These are phyloP conservation scores for Lophochroa leadbeateri DNA, from an alignment of 2,113 vertebrate genomes.

Conservation along the genomic window DNA sequence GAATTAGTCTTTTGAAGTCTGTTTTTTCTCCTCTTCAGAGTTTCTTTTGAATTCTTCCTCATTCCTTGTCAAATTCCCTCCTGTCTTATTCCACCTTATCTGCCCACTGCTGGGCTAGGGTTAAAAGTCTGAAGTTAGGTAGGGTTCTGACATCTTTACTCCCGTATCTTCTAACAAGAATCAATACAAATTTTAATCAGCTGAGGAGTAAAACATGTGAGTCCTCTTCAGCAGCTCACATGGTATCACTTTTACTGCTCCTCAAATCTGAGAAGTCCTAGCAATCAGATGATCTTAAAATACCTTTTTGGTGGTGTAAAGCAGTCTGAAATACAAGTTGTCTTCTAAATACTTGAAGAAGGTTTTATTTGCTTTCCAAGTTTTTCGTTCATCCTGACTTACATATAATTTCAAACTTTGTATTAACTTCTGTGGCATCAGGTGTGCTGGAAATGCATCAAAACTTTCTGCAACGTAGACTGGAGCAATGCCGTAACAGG, in stretches of 20 bases:
- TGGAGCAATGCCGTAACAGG: background rate
- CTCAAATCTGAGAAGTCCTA: background rate
- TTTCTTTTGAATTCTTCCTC: background rate
- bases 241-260: background rate
- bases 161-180: background rate
- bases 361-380: background rate
- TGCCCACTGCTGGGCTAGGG: background rate
- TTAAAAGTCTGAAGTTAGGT: background rate
- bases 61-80: background rate
- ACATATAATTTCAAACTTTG: background rate
- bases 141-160: background rate
- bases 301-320: background rate
- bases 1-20: background rate
- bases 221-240: background rate
- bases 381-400: background rate
- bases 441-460: background rate
- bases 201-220: background rate
- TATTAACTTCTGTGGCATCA: background rate
- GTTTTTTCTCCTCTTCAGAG: background rate
- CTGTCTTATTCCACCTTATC: rapidly evolving
- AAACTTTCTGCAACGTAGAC: background rate
- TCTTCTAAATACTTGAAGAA: background rate
- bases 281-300: background rate
- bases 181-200: background rate
- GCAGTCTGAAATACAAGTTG: background rate